Evolutionary conservation across 2,888 invertebrate species (phyloP), one percentile per base, ranked within the genome.

Genomic region (Lydus trimaculatus): DNA sequence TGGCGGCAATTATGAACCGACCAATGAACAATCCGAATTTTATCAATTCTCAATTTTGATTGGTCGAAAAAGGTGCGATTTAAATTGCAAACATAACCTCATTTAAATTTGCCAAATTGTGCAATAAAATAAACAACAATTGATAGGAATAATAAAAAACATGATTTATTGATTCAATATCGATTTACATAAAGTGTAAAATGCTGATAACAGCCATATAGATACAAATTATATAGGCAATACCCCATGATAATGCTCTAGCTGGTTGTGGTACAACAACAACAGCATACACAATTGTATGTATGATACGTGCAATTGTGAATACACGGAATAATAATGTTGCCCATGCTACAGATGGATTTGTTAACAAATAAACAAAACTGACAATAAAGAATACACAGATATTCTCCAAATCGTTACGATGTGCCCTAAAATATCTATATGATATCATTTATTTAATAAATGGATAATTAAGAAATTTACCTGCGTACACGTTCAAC

Each of bases 351-450:
- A 84, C 79, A 64, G 80, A 81, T 0, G 92, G 92, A 0, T 85
- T 85, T 0, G 90, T 91, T 13, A 89, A 84, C 69, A 89, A 78
- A 83, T 90, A 92, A 67, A 90, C 77, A 5, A 88, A 86, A 0
- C 87, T 90, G 39, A 89, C 79, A 33, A 90, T 76, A 82, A 90
- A 87, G 80, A 91, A 92, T 2, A 89, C 86, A 0, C 90, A 87
- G 60, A 92, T 91, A 80, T 91, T 92, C 82, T 92, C 91, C 80
- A 92, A 80, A 80, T 92, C 92, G 78, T 92, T 92, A 75, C 88
- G 85, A 80, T 92, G 92, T 15, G 90, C 91, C 78, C 91, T 91
- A 82, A 13, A 85, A 84, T 17, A 13, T 17, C 43, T 43, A 8
- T n/a, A 17, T 17, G 17, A 43, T 17, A 7, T 43, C 8, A n/a